Percentiles rank a stretch among this genome's conserved stretches.
These are phyloP conservation scores for Tetramorium parvispinum DNA, from an alignment of 1,140 invertebrate species.

Conservation along the genomic window DNA sequence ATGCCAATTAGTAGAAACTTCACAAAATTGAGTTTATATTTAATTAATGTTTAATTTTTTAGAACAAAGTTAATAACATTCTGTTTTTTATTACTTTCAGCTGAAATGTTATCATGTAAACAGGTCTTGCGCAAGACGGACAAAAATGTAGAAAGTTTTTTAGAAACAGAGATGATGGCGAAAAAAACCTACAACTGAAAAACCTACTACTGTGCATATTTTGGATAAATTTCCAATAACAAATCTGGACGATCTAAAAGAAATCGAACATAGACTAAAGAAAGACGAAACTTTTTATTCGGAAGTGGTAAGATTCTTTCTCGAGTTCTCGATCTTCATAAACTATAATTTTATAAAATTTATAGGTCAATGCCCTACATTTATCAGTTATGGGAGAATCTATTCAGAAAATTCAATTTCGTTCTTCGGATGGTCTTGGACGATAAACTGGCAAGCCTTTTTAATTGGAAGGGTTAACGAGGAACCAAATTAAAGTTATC, in stretches of 20 bases:
- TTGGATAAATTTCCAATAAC: neutral
- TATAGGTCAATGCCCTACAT: neutral
- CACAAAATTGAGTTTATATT: neutral
- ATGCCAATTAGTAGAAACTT: neutral
- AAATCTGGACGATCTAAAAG: neutral
- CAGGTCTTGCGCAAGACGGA: neutral
- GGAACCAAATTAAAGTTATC: neutral
- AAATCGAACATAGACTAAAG: neutral
- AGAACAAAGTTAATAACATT: neutral
- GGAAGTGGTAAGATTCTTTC: neutral
- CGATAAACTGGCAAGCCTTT: neutral
- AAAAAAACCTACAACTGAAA: neutral
- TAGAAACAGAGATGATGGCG: neutral
- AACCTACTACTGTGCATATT: neutral
- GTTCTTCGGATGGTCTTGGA: neutral
- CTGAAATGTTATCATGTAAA: conserved; percentile 8
- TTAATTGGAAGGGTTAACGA: conserved; percentile 10
- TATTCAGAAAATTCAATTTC: neutral
- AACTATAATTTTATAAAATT: neutral
- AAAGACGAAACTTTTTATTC: neutral
- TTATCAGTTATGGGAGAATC: neutral
- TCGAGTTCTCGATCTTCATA: neutral
- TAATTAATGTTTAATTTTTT: neutral
- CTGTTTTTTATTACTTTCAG: neutral
- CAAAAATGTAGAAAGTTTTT: conserved; percentile 1